These are phyloP conservation scores for Oscheius sp. DNA, from an alignment of 2,888 invertebrate genomes.

Conservation along the genomic window DNA sequence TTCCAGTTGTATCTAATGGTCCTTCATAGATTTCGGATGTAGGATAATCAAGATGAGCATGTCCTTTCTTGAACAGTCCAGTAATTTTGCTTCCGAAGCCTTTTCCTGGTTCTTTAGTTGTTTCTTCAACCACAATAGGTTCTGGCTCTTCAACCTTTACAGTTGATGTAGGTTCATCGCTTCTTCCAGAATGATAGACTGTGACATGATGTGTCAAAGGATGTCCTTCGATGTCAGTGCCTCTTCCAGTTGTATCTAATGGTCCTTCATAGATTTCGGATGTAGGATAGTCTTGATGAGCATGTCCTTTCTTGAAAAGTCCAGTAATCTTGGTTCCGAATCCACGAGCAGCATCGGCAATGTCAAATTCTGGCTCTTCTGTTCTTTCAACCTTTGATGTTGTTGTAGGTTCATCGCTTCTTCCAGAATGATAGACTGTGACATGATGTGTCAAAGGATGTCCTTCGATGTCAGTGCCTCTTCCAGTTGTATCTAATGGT, in stretches of 20 bases:
- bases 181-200: constrained; percentile 38
- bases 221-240: constrained; percentile 31
- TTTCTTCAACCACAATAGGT: constrained; percentile 30
- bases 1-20: constrained; percentile 38
- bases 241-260: constrained; percentile 24
- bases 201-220: constrained; percentile 38
- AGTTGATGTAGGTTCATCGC: constrained; percentile 27
- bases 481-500: constrained; percentile 33
- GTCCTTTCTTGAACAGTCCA: constrained; percentile 44
- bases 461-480: constrained; percentile 33
- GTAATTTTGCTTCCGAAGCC: constrained; percentile 29
- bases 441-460: constrained; percentile 40
- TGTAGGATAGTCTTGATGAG: constrained; percentile 45
- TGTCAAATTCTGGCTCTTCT: constrained; percentile 5
- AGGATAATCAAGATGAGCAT: constrained; percentile 46
- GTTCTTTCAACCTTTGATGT: constrained; percentile 26
- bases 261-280: constrained; percentile 37
- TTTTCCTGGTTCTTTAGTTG: too few relatives aligned
- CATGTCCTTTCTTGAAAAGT: constrained; percentile 37
- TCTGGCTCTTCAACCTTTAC: constrained; percentile 18
- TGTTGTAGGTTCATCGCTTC: constrained; percentile 32
- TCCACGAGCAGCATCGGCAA: not conserved
- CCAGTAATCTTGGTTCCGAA: constrained; percentile 33
- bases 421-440: constrained; percentile 38
- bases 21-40: constrained; percentile 39